These are phyloP conservation scores for Liopterus haemorrhoidalis DNA, from an alignment of 2,888 invertebrate species.

Conservation along the genomic window DNA sequence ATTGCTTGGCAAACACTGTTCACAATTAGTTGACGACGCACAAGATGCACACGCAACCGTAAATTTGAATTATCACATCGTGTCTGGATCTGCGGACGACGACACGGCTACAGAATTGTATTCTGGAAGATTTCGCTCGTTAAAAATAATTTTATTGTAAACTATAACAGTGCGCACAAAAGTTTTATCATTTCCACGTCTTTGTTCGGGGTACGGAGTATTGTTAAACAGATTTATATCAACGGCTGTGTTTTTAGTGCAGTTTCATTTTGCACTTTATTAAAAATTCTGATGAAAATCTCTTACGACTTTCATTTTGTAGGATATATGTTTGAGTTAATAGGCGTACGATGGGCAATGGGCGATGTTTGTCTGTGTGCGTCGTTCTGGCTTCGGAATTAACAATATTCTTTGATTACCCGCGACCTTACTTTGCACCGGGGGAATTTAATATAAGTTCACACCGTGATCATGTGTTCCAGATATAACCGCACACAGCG, in stretches of 20 bases:
- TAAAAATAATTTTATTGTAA: conserved; percentile 25
- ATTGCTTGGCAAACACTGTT: conserved; percentile 3
- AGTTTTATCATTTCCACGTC: conserved; percentile 23
- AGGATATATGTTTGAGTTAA: conserved; percentile 11
- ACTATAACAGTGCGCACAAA: conserved; percentile 19
- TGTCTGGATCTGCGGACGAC: conserved; percentile 10
- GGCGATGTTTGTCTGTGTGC: no score
- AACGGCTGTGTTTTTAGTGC: conserved; percentile 20
- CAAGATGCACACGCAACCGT: conserved; percentile 5
- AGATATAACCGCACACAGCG: no score
- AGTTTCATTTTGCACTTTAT: conserved; percentile 22
- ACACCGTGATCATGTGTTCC: no score
- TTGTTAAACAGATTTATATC: conserved; percentile 24
- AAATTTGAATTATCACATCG: conserved; percentile 12
- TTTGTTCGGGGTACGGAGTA: conserved; percentile 4
- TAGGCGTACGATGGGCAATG: no score
- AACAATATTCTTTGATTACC: no score
- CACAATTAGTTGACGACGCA: conserved; percentile 6
- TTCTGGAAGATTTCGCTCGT: conserved; percentile 17
- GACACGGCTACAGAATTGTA: conserved; percentile 16
- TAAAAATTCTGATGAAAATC: conserved; percentile 24
- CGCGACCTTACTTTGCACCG: no score
- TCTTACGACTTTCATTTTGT: conserved; percentile 16
- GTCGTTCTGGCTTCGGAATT: no score
- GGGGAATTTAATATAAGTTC: no score